Base-by-base conservation (phyloP, 2,797 vertebrate genomes). In the Podargus strigoides region DNA sequence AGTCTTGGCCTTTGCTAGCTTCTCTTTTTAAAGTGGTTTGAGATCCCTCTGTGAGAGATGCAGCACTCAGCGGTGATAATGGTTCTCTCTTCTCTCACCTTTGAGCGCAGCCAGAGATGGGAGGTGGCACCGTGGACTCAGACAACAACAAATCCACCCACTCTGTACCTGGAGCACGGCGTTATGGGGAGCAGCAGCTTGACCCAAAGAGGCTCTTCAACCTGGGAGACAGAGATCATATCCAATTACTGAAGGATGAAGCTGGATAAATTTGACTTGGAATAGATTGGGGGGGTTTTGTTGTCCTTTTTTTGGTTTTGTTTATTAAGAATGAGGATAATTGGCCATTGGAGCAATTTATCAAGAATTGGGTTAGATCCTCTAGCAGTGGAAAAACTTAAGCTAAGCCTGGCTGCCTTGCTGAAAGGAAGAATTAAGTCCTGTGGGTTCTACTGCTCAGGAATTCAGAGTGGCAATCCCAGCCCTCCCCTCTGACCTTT, bases 1-100 rank as follows among this genome's bases (percentile, higher is more conserved):
- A 59, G 4, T 10, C 52, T 27, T 60, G 37, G 24, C 69, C 36
- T 72, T 74, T 44, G 9, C 47, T 37, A 44, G 12, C 37, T 78
- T 34, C 34, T 56, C 7, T 34, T 21, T 30, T 58, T 11, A 1
- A 53, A 63, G 74, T 2, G 19, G 44, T 32, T n/a, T 6, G 63
- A 49, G 63, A 8, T 37, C 44, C n/a, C 37, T 7, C 60, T 17
- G 79, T 4, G 39, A 37, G 64, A 34, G 49, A 26, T 4, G 41
- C 30, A 24, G 68, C 11, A 1, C 37, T 14, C 46, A 4, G 74
- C 0, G 2, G 30, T 5, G 42, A 16, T 3, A 30, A 32, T 0
- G 7, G 13, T n/a, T 27, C 28, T 17, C 69, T 56, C n/a, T 68
- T 16, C 66, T 69, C 55, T 62, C 47, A 3, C 68, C 32, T 18